Conservation (phyloP, 2,113 vertebrate species). For the Microtus pennsylvanicus region DNA sequence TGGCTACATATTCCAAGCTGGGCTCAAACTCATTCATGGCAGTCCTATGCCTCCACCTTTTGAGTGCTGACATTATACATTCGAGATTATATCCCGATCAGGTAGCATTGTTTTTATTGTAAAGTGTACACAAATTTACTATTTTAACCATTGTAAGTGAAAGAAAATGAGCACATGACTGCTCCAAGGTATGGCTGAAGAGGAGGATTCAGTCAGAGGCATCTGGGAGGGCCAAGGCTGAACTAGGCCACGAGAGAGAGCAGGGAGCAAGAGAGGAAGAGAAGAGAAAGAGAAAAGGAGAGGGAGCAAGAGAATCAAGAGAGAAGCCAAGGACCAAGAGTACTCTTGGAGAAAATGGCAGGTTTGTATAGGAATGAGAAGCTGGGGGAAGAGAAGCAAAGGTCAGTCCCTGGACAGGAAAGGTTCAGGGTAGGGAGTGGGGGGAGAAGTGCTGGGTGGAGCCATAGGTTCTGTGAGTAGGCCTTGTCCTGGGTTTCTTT, state of each 20-base stretch:
- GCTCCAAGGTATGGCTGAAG: not conserved
- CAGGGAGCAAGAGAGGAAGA: not conserved
- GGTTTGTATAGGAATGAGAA: not conserved
- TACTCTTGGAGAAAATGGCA: not conserved
- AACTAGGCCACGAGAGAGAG: not conserved
- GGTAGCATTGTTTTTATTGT: not conserved
- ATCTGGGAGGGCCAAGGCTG: not conserved
- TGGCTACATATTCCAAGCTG: not conserved
- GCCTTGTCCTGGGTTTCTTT: not conserved
- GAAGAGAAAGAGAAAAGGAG: not conserved
- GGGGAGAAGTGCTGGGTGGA: not conserved
- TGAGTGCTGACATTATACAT: not conserved
- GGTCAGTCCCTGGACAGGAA: not conserved
- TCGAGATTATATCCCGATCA: not conserved
- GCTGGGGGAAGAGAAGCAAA: not conserved
- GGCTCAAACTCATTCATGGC: not conserved
- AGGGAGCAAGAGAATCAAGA: not conserved
- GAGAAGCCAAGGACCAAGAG: not conserved
- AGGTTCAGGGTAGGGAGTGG: not conserved
- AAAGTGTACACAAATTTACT: not conserved
- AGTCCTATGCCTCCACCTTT: not conserved
- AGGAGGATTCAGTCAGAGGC: not conserved
- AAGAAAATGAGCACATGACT: not conserved
- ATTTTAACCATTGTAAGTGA: not conserved
- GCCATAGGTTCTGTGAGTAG: not conserved